Conservation (phyloP, 2,797 vertebrate species). For the Danio tinwini region DNA sequence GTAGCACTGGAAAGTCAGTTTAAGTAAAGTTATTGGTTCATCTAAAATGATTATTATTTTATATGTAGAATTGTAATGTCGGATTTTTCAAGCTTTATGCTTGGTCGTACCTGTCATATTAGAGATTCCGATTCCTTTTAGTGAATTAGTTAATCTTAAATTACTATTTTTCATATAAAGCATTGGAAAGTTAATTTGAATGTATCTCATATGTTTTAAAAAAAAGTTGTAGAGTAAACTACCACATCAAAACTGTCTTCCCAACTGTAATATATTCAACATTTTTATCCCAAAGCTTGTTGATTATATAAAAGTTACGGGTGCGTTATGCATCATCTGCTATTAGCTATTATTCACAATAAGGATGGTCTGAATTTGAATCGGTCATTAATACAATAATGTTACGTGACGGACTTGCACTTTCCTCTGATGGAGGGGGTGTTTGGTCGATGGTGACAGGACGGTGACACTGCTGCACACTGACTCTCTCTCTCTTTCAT, state of each 20-base stretch:
- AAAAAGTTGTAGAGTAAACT: background rate
- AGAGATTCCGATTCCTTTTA: background rate
- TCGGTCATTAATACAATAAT: background rate
- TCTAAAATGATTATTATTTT: no score
- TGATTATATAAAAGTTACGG: background rate
- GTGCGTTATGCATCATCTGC: background rate
- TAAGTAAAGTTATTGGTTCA: no score
- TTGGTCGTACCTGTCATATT: background rate
- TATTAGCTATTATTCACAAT: background rate
- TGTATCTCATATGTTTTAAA: no score
- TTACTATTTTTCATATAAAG: background rate
- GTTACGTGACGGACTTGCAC: background rate
- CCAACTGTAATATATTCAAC: background rate
- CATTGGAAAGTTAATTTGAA: background rate
- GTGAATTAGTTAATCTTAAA: background rate
- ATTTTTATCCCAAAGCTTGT: background rate
- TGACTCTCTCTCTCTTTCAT: constrained; percentile 26
- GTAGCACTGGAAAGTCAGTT: background rate
- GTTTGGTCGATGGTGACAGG: constrained; percentile 22
- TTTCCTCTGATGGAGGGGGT: constrained; percentile 15
- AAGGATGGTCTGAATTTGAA: constrained; percentile 8
- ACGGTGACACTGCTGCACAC: constrained; percentile 10
- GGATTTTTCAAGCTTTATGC: background rate
- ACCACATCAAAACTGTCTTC: background rate
- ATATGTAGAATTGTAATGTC: background rate